Conservation (phyloP, 2,113 vertebrate genomes). For the Strix aluco region DNA sequence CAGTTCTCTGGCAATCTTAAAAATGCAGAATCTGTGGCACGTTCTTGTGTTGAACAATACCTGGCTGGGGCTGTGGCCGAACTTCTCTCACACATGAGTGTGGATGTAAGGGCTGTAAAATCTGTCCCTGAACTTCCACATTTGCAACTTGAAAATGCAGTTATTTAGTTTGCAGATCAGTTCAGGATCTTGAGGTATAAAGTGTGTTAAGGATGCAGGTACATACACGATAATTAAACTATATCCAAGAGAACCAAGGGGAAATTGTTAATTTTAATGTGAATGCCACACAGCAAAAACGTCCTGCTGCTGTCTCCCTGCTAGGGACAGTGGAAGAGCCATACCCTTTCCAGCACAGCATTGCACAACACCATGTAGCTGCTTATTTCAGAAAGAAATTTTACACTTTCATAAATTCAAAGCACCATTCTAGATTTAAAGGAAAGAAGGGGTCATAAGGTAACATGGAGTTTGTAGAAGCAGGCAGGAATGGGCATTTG, state of each 20-base stretch:
- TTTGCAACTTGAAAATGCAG: background rate
- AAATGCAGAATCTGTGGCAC: background rate
- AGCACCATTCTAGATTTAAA: background rate
- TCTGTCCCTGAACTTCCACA: background rate
- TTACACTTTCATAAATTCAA: background rate
- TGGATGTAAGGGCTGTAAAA: background rate
- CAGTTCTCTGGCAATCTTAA: background rate
- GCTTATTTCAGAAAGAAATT: background rate
- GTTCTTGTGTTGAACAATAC: background rate
- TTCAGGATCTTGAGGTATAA: background rate
- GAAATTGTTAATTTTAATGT: background rate
- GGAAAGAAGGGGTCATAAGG: background rate
- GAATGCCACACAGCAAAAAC: background rate
- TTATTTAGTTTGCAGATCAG: background rate
- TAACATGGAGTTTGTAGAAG: background rate
- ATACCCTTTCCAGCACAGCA: background rate
- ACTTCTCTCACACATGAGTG: background rate
- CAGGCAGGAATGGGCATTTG: background rate
- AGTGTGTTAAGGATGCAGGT: background rate
- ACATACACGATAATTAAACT: background rate
- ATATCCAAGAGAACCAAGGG: background rate
- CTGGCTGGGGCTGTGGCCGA: fast-evolving
- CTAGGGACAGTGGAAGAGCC: background rate
- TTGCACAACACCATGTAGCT: background rate
- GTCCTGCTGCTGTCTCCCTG: background rate